These are phyloP conservation scores for Macropis europaea DNA, from an alignment of 2,888 invertebrate species.

Conservation along the genomic window DNA sequence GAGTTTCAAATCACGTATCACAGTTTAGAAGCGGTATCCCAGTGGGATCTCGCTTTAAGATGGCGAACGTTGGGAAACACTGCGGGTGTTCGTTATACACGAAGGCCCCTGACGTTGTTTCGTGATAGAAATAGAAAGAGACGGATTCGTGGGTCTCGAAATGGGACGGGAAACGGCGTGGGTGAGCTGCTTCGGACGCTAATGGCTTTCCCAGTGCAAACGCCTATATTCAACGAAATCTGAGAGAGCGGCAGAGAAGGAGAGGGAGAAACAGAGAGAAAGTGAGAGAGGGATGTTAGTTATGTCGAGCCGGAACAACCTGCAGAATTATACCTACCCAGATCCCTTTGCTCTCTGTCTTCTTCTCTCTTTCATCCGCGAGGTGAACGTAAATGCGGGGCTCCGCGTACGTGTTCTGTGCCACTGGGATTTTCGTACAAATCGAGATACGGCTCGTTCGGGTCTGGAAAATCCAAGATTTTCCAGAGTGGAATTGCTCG, in stretches of 20 bases:
- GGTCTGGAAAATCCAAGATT: conserved; percentile 14
- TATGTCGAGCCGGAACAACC: conserved; percentile 58
- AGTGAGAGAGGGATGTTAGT: conserved; percentile 61
- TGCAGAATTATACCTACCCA: conserved; percentile 52
- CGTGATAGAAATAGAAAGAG: conserved; percentile 30
- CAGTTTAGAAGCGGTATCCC: neutral
- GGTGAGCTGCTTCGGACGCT: conserved; percentile 60
- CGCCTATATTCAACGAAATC: conserved; percentile 41
- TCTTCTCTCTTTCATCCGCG: conserved; percentile 5
- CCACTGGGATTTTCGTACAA: conserved; percentile 24
- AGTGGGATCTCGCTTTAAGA: conserved; percentile 7
- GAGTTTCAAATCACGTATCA: neutral
- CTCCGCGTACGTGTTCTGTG: conserved; percentile 34
- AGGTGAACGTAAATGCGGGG: conserved; percentile 11
- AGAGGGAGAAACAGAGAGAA: conserved; percentile 28
- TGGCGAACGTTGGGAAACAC: conserved; percentile 4
- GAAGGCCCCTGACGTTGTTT: conserved; percentile 30
- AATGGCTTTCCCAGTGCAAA: conserved; percentile 67
- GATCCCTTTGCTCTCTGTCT: conserved; percentile 17
- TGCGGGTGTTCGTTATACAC: conserved; percentile 41
- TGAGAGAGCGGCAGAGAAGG: conserved; percentile 6
- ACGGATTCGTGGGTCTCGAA: conserved; percentile 9
- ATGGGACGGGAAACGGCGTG: conserved; percentile 35
- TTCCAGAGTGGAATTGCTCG: conserved; percentile 11
- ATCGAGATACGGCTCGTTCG: conserved; percentile 23